Evolutionary conservation across 2,888 invertebrate genomes (phyloP), one percentile per base, ranked within the genome.

Genomic region (Helleia helle): DNA sequence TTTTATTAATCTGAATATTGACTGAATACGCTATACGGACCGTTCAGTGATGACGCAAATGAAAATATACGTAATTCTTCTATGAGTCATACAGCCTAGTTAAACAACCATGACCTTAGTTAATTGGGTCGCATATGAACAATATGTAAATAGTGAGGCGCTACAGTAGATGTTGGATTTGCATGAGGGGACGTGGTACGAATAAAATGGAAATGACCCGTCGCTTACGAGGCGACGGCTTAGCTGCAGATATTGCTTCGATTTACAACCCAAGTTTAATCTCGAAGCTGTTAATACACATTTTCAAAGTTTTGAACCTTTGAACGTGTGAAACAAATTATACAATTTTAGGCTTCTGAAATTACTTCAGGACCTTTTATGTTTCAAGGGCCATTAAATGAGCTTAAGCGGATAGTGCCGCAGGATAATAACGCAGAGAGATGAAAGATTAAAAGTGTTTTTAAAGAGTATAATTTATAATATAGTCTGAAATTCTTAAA

Each of bases 191-290:
- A 81, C 83, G 81, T 80, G 83, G 63, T 60, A 64, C 61, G 80
- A 81, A 83, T 83, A 80, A 77, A 71, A 79, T 83, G 76, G 70
- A 79, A 80, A 80, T 79, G 71, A 67, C 70, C 68, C 49, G 44
- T 36, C 38, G 28, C 28, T 15, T 36, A 18, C 9, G 2, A 27
- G 18, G 40, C n/a, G 17, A 3, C 22, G 4, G 22, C 30, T 40
- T 18, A 41, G 27, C 18, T 18, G 11, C 27, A 12, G n/a, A 9
- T 22, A 22, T 36, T 64, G 62, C 66, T 62, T 65, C 64, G 62
- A 73, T 74, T 72, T 68, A 67, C 62, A 64, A 52, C 57, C 52
- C 45, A 57, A 61, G 65, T 58, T 60, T 59, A 62, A 65, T 57
- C 54, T 56, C 53, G 53, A 50, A 49, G 49, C 57, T 54, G 57